phyloP scores from a whole-genome alignment of 2,888 invertebrate genomes.

The Acanthococcus lagerstroemiae region DNA sequence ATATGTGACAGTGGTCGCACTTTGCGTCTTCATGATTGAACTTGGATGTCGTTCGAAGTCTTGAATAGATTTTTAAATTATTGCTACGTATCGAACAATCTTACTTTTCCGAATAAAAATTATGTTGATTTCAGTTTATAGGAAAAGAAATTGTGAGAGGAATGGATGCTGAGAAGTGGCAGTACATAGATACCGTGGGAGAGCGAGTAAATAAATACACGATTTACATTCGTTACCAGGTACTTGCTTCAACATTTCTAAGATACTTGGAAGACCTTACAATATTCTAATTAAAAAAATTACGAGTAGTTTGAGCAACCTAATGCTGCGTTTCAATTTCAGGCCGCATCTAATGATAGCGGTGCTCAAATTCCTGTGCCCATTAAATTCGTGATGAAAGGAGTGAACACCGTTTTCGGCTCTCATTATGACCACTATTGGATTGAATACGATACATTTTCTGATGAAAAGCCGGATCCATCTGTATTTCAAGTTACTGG shows the following conservation, averaged over 20 bases:
- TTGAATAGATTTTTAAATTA: too few relatives aligned
- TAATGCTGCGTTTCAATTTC: too few relatives aligned
- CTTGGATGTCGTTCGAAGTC: too few relatives aligned
- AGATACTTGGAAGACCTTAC: background rate
- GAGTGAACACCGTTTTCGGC: constrained; percentile 81
- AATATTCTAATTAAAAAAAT: too few relatives aligned
- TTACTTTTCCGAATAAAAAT: too few relatives aligned
- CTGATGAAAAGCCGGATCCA: constrained; percentile 55
- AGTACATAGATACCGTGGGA: constrained; percentile 55
- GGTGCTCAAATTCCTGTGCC: constrained; percentile 53
- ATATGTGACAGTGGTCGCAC: too few relatives aligned
- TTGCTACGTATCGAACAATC: too few relatives aligned
- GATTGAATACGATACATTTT: constrained; percentile 59
- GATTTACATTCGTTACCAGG: constrained; percentile 51
- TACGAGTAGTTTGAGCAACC: too few relatives aligned
- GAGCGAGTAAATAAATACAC: constrained; percentile 80
- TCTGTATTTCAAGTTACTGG: constrained; percentile 53
- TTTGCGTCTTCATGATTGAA: too few relatives aligned
- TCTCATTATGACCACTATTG: constrained; percentile 95
- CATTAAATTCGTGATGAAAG: constrained; percentile 83
- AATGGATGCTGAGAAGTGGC: constrained; percentile 66
- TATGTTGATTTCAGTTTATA: constrained; percentile 41
- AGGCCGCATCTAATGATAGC: constrained; percentile 1
- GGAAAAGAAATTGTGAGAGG: constrained; percentile 64
- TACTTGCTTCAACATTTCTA: background rate